Conservation (phyloP, 1,140 invertebrate genomes). For the Mesaphorura yosii region DNA sequence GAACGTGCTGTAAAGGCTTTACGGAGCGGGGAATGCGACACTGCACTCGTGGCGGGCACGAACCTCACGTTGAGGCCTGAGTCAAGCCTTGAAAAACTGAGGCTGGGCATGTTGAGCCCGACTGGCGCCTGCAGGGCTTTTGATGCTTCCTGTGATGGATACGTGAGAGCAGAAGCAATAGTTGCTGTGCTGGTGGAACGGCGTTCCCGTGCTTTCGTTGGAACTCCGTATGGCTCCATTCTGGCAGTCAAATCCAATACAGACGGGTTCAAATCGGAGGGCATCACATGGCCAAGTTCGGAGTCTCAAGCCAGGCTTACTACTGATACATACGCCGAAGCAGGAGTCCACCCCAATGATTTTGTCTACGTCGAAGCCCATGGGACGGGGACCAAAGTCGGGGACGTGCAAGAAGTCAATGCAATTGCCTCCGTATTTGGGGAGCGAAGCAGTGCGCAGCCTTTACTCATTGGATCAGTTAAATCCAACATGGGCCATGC, state of each 20-base stretch:
- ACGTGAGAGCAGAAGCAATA: slow-evolving; percentile 55
- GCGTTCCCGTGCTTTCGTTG: too few relatives aligned
- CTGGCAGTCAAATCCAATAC: slow-evolving; percentile 78
- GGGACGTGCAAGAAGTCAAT: not conserved
- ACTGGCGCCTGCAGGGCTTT: slow-evolving; percentile 82
- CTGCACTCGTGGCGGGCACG: slow-evolving; percentile 72
- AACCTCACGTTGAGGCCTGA: slow-evolving; percentile 77
- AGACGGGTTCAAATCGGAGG: slow-evolving; percentile 72
- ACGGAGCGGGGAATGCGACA: slow-evolving; percentile 62
- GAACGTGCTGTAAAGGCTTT: slow-evolving; percentile 70
- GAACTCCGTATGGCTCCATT: slow-evolving; percentile 59
- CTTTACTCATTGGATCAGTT: slow-evolving; percentile 44
- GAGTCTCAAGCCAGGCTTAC: slow-evolving; percentile 75
- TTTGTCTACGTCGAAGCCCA: slow-evolving; percentile 88
- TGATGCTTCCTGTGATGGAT: slow-evolving; percentile 52
- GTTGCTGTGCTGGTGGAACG: slow-evolving; percentile 69
- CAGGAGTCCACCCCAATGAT: slow-evolving; percentile 59
- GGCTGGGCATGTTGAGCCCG: slow-evolving; percentile 71
- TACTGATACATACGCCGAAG: slow-evolving; percentile 68
- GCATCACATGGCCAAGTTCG: slow-evolving; percentile 83
- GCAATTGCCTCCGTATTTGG: slow-evolving; percentile 48
- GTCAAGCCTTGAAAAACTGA: slow-evolving; percentile 69
- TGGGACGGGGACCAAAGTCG: slow-evolving; percentile 69
- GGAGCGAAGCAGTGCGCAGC: slow-evolving; percentile 36
- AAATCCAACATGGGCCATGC: slow-evolving; percentile 51